Conservation (phyloP, 2,797 vertebrate species). For the Microcaecilia unicolor region DNA sequence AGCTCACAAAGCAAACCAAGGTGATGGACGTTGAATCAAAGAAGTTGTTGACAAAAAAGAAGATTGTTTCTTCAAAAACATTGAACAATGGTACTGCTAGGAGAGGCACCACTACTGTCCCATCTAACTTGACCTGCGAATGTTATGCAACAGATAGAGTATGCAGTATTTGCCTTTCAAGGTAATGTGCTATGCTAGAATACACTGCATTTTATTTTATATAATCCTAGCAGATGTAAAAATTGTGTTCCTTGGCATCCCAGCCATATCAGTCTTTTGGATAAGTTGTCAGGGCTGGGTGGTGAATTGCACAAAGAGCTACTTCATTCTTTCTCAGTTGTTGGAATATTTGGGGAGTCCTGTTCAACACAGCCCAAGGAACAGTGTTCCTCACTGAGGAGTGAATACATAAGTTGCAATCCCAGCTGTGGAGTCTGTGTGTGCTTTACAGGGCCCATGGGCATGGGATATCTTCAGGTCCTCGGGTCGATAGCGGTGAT, state of each 20-base stretch:
- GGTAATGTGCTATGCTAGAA: conserved; percentile 58
- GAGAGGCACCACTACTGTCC: conserved; percentile 46
- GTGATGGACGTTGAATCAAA: conserved; percentile 52
- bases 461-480: no score
- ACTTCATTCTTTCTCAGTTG: no score
- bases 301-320: no score
- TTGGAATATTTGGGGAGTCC: no score
- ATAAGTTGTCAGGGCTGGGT: no score
- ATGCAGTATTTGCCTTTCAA: conserved; percentile 88
- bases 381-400: no score
- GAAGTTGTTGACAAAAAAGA: conserved; percentile 56
- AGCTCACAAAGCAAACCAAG: conserved; percentile 65
- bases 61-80: conserved; percentile 44
- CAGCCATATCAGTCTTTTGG: no score
- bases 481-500: no score
- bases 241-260: conserved; percentile 6
- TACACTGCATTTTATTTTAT: conserved; percentile 2
- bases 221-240: conserved; percentile 13
- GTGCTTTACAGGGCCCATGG: no score
- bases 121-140: conserved; percentile 62
- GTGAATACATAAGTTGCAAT: no score
- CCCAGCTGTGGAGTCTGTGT: no score
- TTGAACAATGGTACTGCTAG: conserved; percentile 40
- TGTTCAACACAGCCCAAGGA: no score
- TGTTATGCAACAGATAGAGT: conserved; percentile 81